These are phyloP conservation scores for Nasonia oneida DNA, from an alignment of 2,888 invertebrate genomes.

Conservation along the genomic window DNA sequence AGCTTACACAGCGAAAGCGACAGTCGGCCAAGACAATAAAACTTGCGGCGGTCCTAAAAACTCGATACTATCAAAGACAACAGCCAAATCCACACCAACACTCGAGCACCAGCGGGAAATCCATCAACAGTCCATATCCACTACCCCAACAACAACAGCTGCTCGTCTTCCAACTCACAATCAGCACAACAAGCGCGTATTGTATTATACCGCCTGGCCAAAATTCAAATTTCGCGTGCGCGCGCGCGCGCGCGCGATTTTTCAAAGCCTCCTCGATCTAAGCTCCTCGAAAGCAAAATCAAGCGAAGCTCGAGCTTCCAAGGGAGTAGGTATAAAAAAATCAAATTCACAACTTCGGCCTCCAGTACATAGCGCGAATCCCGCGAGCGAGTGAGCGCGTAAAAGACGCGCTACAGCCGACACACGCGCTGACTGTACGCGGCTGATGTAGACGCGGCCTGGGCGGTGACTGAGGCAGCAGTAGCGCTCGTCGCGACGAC, in stretches of 20 bases:
- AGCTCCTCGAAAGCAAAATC: neutral
- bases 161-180: conserved; percentile 20
- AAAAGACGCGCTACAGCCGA: neutral
- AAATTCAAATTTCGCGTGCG: conserved; percentile 47
- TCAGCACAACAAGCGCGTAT: conserved; percentile 4
- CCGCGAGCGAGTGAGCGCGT: too few relatives aligned
- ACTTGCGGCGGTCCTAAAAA: neutral
- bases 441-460: conserved; percentile 64
- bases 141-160: neutral
- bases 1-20: neutral
- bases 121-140: conserved; percentile 9
- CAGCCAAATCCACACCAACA: neutral
- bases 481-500: conserved; percentile 68
- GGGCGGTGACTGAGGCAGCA: conserved; percentile 76
- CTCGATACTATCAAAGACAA: neutral
- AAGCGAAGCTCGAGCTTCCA: neutral
- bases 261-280: neutral
- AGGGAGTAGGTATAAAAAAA: neutral
- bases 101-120: neutral
- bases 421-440: neutral
- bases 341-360: neutral
- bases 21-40: neutral
- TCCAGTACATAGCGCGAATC: neutral
- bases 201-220: neutral
- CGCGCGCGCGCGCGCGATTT: conserved; percentile 47